Base-by-base conservation (phyloP, 2,888 invertebrate genomes). In the Baronia brevicornis region DNA sequence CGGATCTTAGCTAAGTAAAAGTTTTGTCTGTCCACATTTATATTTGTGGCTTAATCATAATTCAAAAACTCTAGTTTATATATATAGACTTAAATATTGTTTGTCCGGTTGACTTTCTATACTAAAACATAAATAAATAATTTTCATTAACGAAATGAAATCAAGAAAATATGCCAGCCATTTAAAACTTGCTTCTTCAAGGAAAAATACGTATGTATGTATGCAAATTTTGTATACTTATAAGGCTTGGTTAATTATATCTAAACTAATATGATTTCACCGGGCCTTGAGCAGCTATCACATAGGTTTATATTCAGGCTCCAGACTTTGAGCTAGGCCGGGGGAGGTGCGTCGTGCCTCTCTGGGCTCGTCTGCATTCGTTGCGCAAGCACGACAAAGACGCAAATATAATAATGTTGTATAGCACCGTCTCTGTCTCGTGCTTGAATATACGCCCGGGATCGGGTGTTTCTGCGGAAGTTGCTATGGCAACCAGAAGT, bases 401-500 rank as follows among this genome's bases (percentile, higher is more conserved):
- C 7, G 21, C 15, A 12, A 0, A 1, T 21, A 26, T 10, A 24
- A 13, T 5, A 7, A 15, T 4, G 5, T 1, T 18, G 11, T 21
- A 15, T 27, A 22, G 9, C 27, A 7, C 12, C n/a, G 6, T 27
- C 33, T 27, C 29, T 7, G n/a, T 29, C 27, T 1, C 14, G 9
- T 8, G 25, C 24, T 13, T 13, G 4, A 11, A 23, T 14, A 25
- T 10, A 5, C 27, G 24, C 15, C 19, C 28, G 34, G 28, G 28
- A 33, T 27, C 4, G 29, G 21, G 14, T 22, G 33, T 24, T 30
- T 17, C 33, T 28, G 28, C 25, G 35, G 9, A 10, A 21, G 35
- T 35, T 30, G 29, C 29, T 12, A 35, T 29, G 17, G 26, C 25
- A 11, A 35, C 30, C 17, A 6, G 25, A 20, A 35, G 34, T 20